Evolutionary conservation across 2,888 invertebrate genomes (phyloP).

Genomic region (Pollenia angustigena): DNA sequence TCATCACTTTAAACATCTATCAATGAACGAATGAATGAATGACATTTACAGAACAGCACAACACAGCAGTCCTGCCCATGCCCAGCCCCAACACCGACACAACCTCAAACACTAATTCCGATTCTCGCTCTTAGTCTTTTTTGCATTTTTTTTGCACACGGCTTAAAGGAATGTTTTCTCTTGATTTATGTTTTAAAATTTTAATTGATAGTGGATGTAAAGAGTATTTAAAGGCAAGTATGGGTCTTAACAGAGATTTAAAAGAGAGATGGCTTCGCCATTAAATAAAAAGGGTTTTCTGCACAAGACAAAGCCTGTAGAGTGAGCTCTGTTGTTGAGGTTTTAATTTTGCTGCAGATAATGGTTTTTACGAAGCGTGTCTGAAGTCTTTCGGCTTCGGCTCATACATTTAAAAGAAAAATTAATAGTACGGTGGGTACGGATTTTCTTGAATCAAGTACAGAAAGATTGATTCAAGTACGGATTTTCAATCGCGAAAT

Average conservation of each 20-base stretch:
- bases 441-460: too few relatives aligned
- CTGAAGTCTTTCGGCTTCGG: too few relatives aligned
- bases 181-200: conserved; percentile 21
- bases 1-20: conserved; percentile 70
- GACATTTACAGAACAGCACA: conserved; percentile 64
- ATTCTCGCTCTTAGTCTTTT: background rate
- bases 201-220: background rate
- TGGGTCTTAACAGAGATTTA: background rate
- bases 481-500: too few relatives aligned
- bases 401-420: too few relatives aligned
- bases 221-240: background rate
- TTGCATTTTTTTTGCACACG: background rate
- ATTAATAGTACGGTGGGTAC: too few relatives aligned
- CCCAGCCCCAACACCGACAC: conserved; percentile 14
- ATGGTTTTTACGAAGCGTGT: too few relatives aligned
- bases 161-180: conserved; percentile 44
- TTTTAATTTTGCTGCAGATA: too few relatives aligned
- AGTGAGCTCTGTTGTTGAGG: too few relatives aligned
- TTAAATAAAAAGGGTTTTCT: too few relatives aligned
- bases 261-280: too few relatives aligned
- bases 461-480: too few relatives aligned
- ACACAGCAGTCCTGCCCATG: background rate
- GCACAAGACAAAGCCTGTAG: too few relatives aligned
- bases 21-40: conserved; percentile 57
- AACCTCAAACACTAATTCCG: conserved; percentile 16